phyloP scores from a whole-genome alignment of 2,888 invertebrate genomes.

The Eilema sororculum region DNA sequence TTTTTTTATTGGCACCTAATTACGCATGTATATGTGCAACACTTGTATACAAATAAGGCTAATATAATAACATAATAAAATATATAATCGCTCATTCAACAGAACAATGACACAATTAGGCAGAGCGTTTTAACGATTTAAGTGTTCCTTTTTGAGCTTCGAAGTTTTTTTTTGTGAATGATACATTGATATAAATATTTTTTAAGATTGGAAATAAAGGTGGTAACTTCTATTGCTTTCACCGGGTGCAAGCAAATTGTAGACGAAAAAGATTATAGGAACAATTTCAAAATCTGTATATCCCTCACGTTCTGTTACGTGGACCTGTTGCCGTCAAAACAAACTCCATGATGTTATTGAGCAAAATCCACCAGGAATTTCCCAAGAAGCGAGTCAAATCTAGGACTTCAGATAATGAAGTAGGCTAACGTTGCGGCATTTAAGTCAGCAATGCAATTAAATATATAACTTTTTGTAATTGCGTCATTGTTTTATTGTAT shows the following conservation, averaged over 20 bases:
- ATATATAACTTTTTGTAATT: neutral
- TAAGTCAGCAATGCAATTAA: neutral
- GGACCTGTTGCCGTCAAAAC: neutral
- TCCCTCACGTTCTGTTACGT: no score
- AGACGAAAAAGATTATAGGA: no score
- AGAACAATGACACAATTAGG: constrained; percentile 1
- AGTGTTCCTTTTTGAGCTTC: neutral
- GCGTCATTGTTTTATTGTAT: neutral
- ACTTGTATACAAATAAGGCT: constrained; percentile 18
- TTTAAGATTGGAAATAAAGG: neutral
- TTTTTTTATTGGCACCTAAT: constrained; percentile 28
- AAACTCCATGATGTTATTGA: no score
- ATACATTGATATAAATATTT: neutral
- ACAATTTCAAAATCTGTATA: no score
- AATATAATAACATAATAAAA: constrained; percentile 11
- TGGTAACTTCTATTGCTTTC: neutral
- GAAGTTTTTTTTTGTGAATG: neutral
- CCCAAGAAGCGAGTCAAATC: neutral
- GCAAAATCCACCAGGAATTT: neutral
- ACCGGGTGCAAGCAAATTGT: neutral
- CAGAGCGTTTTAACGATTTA: neutral
- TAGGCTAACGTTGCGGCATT: neutral
- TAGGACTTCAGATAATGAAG: neutral
- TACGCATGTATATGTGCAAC: constrained; percentile 40
- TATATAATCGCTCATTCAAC: neutral